These are phyloP conservation scores for Bubalus kerabau DNA, from an alignment of 2,113 vertebrate genomes.

Conservation along the genomic window DNA sequence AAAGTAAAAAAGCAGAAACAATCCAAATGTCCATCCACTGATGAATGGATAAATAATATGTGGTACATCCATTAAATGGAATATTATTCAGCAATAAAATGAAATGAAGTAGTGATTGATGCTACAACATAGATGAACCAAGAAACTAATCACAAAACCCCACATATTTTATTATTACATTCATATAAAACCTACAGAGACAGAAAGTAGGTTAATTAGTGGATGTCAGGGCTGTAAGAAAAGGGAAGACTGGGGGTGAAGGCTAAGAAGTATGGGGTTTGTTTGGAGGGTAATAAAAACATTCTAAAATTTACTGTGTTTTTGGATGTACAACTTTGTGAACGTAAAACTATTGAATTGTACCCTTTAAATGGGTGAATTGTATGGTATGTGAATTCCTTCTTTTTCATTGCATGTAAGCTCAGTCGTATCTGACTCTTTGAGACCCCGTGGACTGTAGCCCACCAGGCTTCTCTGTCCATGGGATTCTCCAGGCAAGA, in stretches of 20 bases:
- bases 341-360: neutral
- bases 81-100: neutral
- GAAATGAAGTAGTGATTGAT: neutral
- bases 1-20: neutral
- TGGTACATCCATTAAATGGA: neutral
- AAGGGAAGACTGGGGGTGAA: neutral
- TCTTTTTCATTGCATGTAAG: neutral
- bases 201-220: neutral
- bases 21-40: neutral
- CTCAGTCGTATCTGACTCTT: neutral
- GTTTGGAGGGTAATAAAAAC: neutral
- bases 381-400: neutral
- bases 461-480: neutral
- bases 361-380: neutral
- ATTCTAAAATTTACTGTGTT: neutral
- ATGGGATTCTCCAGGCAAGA: neutral
- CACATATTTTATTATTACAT: neutral
- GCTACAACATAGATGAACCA: neutral
- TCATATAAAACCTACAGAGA: neutral
- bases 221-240: neutral
- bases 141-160: slow-evolving; percentile 9
- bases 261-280: neutral
- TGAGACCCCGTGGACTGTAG: neutral
- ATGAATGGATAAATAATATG: neutral
- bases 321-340: neutral